A percentile compares a stretch with the other conserved stretches of the same genome.
Evolutionary conservation across 2,888 invertebrate genomes (phyloP).

Genomic region (Hirudinaria manillensis): DNA sequence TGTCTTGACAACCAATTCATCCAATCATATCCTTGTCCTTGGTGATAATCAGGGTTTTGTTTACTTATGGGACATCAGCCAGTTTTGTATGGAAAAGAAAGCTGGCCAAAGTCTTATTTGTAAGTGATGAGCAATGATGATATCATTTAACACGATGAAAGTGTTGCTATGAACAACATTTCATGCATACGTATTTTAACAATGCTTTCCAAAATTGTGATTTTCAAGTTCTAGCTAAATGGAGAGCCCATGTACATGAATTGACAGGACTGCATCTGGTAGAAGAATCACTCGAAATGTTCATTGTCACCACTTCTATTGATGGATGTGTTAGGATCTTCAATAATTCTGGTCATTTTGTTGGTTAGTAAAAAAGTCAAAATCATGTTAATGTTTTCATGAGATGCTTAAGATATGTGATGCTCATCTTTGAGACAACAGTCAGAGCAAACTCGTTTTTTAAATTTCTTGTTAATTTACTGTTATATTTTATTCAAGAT

Average conservation of each 20-base stretch:
- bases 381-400: background rate
- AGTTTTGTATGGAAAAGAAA: slow-evolving; percentile 46
- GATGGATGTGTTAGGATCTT: slow-evolving; percentile 54
- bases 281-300: slow-evolving; percentile 45
- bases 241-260: slow-evolving; percentile 8
- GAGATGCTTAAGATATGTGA: background rate
- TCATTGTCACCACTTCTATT: slow-evolving; percentile 50
- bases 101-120: slow-evolving; percentile 48
- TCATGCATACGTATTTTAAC: too few relatives aligned
- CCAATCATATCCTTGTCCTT: slow-evolving; percentile 46
- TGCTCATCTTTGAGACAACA: too few relatives aligned
- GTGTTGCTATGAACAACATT: too few relatives aligned
- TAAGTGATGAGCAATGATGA: too few relatives aligned
- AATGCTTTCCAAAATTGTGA: too few relatives aligned
- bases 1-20: slow-evolving; percentile 44
- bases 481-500: background rate
- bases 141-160: too few relatives aligned
- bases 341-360: slow-evolving; percentile 52
- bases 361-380: slow-evolving; percentile 44
- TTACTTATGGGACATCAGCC: slow-evolving; percentile 50
- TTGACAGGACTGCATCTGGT: background rate
- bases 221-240: slow-evolving; percentile 7
- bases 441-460: too few relatives aligned
- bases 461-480: background rate
- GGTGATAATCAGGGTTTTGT: slow-evolving; percentile 53